Base-by-base conservation (phyloP, 2,797 vertebrate genomes). In the Phalanger gymnotis region DNA sequence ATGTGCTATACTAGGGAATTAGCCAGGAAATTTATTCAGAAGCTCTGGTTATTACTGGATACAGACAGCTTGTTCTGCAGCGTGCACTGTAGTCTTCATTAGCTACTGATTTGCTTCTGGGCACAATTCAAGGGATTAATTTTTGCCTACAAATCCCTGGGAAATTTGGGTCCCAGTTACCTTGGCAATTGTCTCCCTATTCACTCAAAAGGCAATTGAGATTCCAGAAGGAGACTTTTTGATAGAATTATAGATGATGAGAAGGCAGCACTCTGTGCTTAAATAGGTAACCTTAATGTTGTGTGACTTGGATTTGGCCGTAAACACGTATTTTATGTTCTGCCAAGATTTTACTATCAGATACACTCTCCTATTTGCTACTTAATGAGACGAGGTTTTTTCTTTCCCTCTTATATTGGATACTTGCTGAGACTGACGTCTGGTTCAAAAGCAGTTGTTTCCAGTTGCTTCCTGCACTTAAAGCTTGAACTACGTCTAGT, bases 321-420 rank as follows among this genome's bases (percentile, higher is more conserved):
- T 96, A 98, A 98, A 97, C 97, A 97, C 96, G 94, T 97, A 97
- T 97, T 98, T 98, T 98, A 97, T 98, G 97, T 97, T 97, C 96
- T 97, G 96, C 97, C 97, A 97, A 95, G 96, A 97, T 98, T 98
- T 98, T 97, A 97, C 96, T 98, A 97, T 96, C 97, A 97, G 98
- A 97, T 97, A 98, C 57, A 96, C 95, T 97, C 95, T 97, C 94
- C 96, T 92, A 94, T 97, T 97, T 97, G 97, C 96, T 97, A 93
- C 97, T 97, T 98, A 98, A 97, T 98, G 97, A 97, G 96, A 98
- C 97, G 97, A 97, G 95, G 54, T 95, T 93, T 96, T 55, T 25
- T 31, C 13, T 34, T 31, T 22, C 13, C 28, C 34, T 14, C 92
- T 96, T 97, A 34, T 95, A 96, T 96, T 92, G 95, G 57, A 97